Conservation (phyloP, 2,888 invertebrate species). For the Liposcelis brunnea region DNA sequence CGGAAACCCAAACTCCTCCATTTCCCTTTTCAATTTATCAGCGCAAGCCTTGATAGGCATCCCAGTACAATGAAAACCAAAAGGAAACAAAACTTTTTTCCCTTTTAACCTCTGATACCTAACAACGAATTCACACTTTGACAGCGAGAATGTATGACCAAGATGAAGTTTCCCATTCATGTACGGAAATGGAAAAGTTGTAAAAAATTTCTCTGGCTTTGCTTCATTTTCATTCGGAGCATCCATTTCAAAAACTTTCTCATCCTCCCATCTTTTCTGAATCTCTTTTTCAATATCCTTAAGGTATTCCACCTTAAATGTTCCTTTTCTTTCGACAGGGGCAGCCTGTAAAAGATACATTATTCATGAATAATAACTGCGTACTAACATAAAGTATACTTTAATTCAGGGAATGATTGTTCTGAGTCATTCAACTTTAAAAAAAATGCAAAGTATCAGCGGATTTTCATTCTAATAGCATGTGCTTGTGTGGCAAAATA, state of each 20-base stretch:
- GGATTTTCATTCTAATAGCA: too few relatives aligned
- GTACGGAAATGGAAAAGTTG: slow-evolving; percentile 95
- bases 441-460: too few relatives aligned
- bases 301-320: slow-evolving; percentile 88
- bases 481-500: slow-evolving; percentile 16
- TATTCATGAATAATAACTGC: too few relatives aligned
- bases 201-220: slow-evolving; percentile 66
- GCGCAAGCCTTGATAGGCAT: slow-evolving; percentile 99
- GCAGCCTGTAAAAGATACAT: slow-evolving; percentile 10
- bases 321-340: slow-evolving; percentile 60
- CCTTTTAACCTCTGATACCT: slow-evolving; percentile 87
- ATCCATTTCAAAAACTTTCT: slow-evolving; percentile 67
- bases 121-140: slow-evolving; percentile 94
- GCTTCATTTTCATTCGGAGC: slow-evolving; percentile 43
- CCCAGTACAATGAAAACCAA: slow-evolving; percentile 97
- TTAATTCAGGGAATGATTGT: too few relatives aligned
- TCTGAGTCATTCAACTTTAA: too few relatives aligned
- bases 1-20: slow-evolving; percentile 80
- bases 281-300: slow-evolving; percentile 75
- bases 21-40: slow-evolving; percentile 88
- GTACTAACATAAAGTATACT: too few relatives aligned
- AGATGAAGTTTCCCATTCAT: slow-evolving; percentile 98
- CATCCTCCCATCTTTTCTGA: slow-evolving; percentile 70
- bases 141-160: slow-evolving; percentile 91
- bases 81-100: slow-evolving; percentile 82